Evolutionary conservation across 2,888 invertebrate genomes (phyloP).

Genomic region (Drosophila robusta): DNA sequence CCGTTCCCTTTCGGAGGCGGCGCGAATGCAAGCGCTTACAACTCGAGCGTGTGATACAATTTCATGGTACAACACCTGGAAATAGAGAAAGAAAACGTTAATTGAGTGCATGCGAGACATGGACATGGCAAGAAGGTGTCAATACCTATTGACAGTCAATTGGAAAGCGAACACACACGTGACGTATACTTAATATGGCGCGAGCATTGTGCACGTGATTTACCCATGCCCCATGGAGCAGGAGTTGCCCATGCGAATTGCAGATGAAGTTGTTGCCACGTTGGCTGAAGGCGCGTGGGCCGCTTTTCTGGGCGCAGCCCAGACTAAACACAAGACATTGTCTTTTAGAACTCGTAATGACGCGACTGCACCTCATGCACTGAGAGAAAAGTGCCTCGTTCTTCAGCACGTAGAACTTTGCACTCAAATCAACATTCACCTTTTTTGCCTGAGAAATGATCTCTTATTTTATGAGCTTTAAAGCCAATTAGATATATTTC

Average conservation of each 20-base stretch:
- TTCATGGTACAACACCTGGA: constrained; percentile 95
- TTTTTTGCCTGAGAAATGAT: too few species aligned
- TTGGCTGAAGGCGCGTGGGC: constrained; percentile 18
- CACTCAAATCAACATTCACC: neutral
- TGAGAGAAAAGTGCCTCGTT: constrained; percentile 12
- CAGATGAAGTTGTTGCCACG: constrained; percentile 37
- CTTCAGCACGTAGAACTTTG: neutral
- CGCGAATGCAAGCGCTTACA: constrained; percentile 92
- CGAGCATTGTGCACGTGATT: constrained; percentile 11
- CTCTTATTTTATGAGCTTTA: too few species aligned
- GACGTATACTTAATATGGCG: constrained; percentile 54
- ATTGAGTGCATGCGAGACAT: constrained; percentile 27
- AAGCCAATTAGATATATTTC: too few species aligned
- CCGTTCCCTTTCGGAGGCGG: constrained; percentile 87
- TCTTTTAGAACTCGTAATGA: constrained; percentile 45
- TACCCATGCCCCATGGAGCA: neutral
- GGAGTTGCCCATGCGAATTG: constrained; percentile 2
- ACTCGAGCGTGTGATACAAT: constrained; percentile 96
- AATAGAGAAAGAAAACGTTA: constrained; percentile 55
- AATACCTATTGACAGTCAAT: constrained; percentile 27
- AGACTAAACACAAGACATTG: constrained; percentile 21
- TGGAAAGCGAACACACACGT: constrained; percentile 45
- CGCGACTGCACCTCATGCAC: constrained; percentile 53
- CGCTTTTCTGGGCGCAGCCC: constrained; percentile 40
- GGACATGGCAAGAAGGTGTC: constrained; percentile 8